Conservation (phyloP, 2,888 invertebrate genomes). For the Rambutsinella grinnellia region DNA sequence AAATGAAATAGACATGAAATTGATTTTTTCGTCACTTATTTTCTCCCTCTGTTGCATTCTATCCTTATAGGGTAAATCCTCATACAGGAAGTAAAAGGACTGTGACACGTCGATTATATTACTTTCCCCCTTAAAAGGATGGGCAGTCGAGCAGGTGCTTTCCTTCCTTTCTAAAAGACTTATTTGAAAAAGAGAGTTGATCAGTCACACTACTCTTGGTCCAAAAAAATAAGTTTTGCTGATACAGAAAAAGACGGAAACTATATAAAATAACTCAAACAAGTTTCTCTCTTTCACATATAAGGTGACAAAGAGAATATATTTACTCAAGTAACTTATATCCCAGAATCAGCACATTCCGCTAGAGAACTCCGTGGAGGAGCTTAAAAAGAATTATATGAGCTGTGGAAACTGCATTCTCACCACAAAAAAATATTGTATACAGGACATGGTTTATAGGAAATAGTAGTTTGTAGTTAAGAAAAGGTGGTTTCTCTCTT, state of each 20-base stretch:
- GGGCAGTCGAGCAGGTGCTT: too few species aligned
- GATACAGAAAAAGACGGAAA: too few species aligned
- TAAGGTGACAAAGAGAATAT: slow-evolving; percentile 26
- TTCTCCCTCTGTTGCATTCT: slow-evolving; percentile 38
- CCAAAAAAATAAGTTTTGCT: too few species aligned
- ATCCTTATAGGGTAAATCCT: too few species aligned
- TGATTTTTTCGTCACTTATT: slow-evolving; percentile 44
- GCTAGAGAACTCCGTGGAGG: slow-evolving; percentile 8
- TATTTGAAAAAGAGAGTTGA: too few species aligned
- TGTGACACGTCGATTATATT: too few species aligned
- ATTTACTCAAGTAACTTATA: slow-evolving; percentile 19
- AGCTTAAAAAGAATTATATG: slow-evolving; percentile 33
- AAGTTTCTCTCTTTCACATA: slow-evolving; percentile 42
- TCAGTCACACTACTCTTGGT: too few species aligned
- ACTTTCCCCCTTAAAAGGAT: too few species aligned
- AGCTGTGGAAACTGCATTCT: slow-evolving; percentile 20
- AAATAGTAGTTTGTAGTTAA: slow-evolving; percentile 20
- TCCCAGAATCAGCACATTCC: slow-evolving; percentile 33
- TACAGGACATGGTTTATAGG: not conserved
- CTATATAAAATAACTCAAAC: slow-evolving; percentile 48
- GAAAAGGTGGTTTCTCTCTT: slow-evolving; percentile 32
- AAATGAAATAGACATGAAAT: slow-evolving; percentile 36
- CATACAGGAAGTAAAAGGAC: too few species aligned
- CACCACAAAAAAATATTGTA: not conserved
- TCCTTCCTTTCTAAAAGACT: too few species aligned